Evolutionary conservation across 1,140 invertebrate species (phyloP).

Genomic region (Pogonomyrmex californicus): DNA sequence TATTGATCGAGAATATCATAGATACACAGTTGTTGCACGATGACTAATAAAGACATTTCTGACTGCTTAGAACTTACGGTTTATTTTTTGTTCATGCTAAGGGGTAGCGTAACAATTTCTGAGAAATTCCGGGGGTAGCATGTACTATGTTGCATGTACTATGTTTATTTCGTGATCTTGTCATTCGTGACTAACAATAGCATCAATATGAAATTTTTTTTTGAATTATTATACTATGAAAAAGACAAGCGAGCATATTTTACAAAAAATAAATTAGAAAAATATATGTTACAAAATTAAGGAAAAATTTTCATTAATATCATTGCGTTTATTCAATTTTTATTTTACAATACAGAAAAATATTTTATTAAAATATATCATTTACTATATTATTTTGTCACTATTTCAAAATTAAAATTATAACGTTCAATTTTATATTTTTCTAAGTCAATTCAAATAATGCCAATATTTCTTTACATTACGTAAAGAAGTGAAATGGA

Average conservation of each 20-base stretch:
- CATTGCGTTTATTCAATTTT: neutral
- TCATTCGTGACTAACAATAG: neutral
- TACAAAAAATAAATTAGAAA: neutral
- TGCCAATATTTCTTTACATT: neutral
- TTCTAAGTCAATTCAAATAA: neutral
- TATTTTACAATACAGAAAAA: neutral
- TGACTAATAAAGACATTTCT: slow-evolving; percentile 1
- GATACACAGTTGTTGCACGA: neutral
- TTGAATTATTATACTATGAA: neutral
- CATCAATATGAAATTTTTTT: neutral
- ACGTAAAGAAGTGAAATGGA: neutral
- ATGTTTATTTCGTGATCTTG: neutral
- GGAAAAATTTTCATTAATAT: neutral
- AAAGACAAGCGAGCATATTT: neutral
- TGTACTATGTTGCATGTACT: neutral
- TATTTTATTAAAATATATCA: neutral
- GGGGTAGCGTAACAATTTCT: neutral
- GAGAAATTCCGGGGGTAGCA: neutral
- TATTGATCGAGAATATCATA: neutral
- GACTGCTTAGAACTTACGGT: neutral
- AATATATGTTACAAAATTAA: neutral
- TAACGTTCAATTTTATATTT: neutral
- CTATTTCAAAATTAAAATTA: neutral
- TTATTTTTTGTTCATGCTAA: neutral
- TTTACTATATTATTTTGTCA: neutral